Percentiles rank a stretch among this genome's conserved stretches.
These are phyloP conservation scores for Prorops nasuta DNA, from an alignment of 1,140 invertebrate genomes.

Conservation along the genomic window DNA sequence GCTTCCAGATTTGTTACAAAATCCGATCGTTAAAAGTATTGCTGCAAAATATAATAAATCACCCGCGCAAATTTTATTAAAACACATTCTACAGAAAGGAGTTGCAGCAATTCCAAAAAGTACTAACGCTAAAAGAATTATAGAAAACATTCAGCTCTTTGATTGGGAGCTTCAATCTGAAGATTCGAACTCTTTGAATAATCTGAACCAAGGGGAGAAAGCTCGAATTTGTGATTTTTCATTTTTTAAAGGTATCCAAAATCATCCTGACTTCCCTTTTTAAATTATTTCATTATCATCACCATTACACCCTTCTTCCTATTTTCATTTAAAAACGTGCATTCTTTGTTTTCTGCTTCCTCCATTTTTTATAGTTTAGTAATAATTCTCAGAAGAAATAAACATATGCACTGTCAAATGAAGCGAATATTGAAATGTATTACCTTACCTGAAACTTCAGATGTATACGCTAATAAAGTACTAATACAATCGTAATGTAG, in stretches of 20 bases:
- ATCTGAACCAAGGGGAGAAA: constrained; percentile 58
- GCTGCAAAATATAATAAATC: constrained; percentile 59
- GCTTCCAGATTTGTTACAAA: constrained; percentile 67
- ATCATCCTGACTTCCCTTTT: constrained; percentile 61
- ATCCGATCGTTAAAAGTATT: constrained; percentile 67
- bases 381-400: too few relatives aligned
- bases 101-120: constrained; percentile 67
- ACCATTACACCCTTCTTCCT: too few relatives aligned
- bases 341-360: too few relatives aligned
- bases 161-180: constrained; percentile 44
- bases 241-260: constrained; percentile 57
- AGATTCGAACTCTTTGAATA: constrained; percentile 43
- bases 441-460: too few relatives aligned
- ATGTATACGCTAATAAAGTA: too few relatives aligned
- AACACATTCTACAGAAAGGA: constrained; percentile 59
- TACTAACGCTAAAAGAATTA: constrained; percentile 55
- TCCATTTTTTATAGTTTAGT: too few relatives aligned
- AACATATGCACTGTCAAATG: too few relatives aligned
- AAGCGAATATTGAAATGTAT: too few relatives aligned
- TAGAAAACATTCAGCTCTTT: constrained; percentile 60
- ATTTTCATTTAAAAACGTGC: too few relatives aligned
- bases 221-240: constrained; percentile 67
- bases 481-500: too few relatives aligned
- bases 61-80: constrained; percentile 64
- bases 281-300: constrained; percentile 18